Evolutionary conservation across 2,797 vertebrate genomes (phyloP).

Genomic region (Bryconaethiops microstoma): DNA sequence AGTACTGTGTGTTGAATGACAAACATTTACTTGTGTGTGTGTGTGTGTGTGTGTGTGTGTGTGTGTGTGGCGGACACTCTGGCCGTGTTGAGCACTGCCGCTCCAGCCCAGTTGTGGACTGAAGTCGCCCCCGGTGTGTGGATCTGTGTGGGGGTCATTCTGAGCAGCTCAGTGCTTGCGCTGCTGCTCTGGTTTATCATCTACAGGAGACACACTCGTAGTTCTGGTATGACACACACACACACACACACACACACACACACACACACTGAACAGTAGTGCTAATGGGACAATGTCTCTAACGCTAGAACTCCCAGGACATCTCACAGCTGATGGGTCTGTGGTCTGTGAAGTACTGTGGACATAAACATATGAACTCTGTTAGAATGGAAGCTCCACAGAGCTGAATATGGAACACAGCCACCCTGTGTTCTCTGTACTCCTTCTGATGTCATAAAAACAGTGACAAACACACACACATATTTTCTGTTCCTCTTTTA

Average conservation of each 20-base stretch:
- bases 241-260: neutral
- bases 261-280: neutral
- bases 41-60: slow-evolving; percentile 1
- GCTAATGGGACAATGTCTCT: no score
- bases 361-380: neutral
- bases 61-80: neutral
- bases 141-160: slow-evolving; percentile 63
- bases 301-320: no score
- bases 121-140: slow-evolving; percentile 62
- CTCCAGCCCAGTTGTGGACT: neutral
- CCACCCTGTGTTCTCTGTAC: slow-evolving; percentile 22
- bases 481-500: slow-evolving; percentile 39
- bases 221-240: slow-evolving; percentile 56
- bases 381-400: slow-evolving; percentile 8
- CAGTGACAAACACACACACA: slow-evolving; percentile 48
- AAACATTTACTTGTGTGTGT: neutral
- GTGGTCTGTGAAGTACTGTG: no score
- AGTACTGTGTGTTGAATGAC: neutral
- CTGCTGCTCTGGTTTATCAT: slow-evolving; percentile 71
- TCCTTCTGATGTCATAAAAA: slow-evolving; percentile 55
- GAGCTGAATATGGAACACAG: neutral
- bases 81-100: neutral
- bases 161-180: slow-evolving; percentile 62
- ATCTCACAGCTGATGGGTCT: no score
- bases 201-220: slow-evolving; percentile 60